Evolutionary conservation across 2,797 vertebrate genomes (phyloP).

Genomic region (Alectoris magna): DNA sequence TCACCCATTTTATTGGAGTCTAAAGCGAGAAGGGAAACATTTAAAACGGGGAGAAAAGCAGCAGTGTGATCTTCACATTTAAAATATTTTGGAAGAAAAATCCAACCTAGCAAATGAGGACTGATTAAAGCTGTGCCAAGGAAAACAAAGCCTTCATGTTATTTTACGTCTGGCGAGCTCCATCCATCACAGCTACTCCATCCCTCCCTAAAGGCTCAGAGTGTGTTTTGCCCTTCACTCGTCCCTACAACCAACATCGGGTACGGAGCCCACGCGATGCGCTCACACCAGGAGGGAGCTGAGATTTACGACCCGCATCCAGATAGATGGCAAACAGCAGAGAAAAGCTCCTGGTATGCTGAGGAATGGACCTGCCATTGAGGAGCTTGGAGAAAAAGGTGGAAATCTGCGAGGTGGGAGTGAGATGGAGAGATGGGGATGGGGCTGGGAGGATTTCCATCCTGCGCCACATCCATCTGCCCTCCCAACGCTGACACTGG

Average conservation of each 20-base stretch:
- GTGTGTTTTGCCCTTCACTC: neutral
- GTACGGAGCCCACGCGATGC: accelerated
- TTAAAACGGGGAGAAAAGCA: slow-evolving; percentile 38
- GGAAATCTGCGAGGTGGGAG: slow-evolving; percentile 22
- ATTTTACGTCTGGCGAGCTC: slow-evolving; percentile 19
- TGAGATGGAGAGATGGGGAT: neutral
- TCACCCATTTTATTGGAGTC: slow-evolving; percentile 69
- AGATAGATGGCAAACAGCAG: neutral
- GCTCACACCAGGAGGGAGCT: neutral
- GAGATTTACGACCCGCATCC: slow-evolving; percentile 27
- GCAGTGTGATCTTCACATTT: slow-evolving; percentile 22
- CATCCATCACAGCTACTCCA: neutral
- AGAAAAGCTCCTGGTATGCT: slow-evolving; percentile 15
- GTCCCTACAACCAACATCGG: neutral
- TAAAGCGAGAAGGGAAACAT: slow-evolving; percentile 28
- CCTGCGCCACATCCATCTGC: neutral
- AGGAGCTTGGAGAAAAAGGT: neutral
- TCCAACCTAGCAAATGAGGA: slow-evolving; percentile 19
- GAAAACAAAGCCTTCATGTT: neutral
- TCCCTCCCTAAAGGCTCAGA: neutral
- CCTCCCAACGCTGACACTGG: neutral
- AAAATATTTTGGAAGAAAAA: slow-evolving; percentile 27
- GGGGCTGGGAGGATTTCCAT: slow-evolving; percentile 32
- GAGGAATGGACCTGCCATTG: slow-evolving; percentile 62
- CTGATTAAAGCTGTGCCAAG: neutral